Base-by-base conservation (phyloP, 1,140 invertebrate genomes). In the Philopotamus ludificatus region DNA sequence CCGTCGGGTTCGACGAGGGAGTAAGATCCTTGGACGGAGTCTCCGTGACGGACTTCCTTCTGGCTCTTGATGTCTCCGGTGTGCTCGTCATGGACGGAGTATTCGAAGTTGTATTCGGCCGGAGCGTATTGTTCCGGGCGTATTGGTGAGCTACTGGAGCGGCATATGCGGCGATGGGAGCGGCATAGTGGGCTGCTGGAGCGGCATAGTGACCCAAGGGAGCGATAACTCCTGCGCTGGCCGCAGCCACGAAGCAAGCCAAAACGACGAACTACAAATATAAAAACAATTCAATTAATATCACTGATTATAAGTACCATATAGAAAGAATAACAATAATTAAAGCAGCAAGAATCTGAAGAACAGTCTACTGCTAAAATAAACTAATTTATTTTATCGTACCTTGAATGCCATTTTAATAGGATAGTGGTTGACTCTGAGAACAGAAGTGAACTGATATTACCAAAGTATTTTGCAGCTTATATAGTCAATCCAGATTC, bases 1-100 rank as follows among this genome's bases (percentile, higher is more conserved):
- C 88, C 88, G 72, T 91, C 85, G n/a, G 85, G 80, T 70, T 86
- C 84, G 58, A 85, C 75, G 21, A 86, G 74, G 45, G 81, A 83
- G 75, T 86, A 86, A 25, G 78, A 74, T 45, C 85, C 85, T 55
- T 82, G 77, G 15, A 87, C 85, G 28, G 80, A 76, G 65, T 84
- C 82, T 28, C 84, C 85, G 70, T 84, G 81, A 47, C 85, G 81
- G n/a, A 75, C 67, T 74, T 87, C 85, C 50, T 79, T 75, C 70
- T 86, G 84, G 50, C 81, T 79, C 72, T 87, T 87, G 41, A 82
- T 81, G 66, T 88, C 86, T 3, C 85, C 82, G 59, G 80, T 86
- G 47, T 76, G 73, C 39, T 80, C 76, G 65, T 85, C 83, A 65
- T 79, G 79, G 7, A 85, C 82, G 22, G 79, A 76, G 68, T 84